Base-by-base conservation (phyloP, 2,113 vertebrate species). In the Ctenodactylus gundi region DNA sequence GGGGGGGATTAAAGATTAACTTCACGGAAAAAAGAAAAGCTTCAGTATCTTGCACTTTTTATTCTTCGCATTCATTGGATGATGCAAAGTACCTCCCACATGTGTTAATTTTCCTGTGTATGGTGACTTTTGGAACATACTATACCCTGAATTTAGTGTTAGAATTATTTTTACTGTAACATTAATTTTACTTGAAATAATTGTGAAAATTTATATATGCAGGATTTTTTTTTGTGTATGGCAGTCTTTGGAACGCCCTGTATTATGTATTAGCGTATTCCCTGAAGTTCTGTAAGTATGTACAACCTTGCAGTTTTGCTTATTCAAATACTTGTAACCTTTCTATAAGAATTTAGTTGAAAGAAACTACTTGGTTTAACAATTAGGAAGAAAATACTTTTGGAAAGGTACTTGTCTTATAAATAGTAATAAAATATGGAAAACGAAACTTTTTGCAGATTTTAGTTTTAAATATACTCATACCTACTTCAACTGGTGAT, bases 401-500 rank as follows among this genome's bases (percentile, higher is more conserved):
- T 1, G 44, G 23, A 25, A 44, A 70, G 34, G 27, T 53, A 75
- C 14, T 64, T 77, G 51, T 41, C 36, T 81, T 58, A 34, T 53
- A 53, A 73, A 70, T 68, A 58, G 29, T 68, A 85, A 55, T 78
- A 36, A 58, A 58, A 21, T 14, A 76, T 51, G 23, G 23, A 53
- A 93, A 83, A 84, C 36, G 67, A 68, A 23, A 17, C 68, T 20
- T 60, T 84, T 60, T 84, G 57, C 64, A 72, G 21, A 25, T 91
- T 94, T 64, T 7, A 8, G 72, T 60, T 12, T 62, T 60, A 41
- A 73, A 72, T 70, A 49, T 51, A 73, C 36, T 46, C 20, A 34
- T n/a, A n/a, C n/a, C 60, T 94, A n/a, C 88, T 91, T 85, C 49
- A 85, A 20, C 29, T 89, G 5, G 12, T 94, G 29, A 39, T 85